phyloP scores from a whole-genome alignment of 2,888 invertebrate genomes.

The Pseudococcus jackbeardsleyi region DNA sequence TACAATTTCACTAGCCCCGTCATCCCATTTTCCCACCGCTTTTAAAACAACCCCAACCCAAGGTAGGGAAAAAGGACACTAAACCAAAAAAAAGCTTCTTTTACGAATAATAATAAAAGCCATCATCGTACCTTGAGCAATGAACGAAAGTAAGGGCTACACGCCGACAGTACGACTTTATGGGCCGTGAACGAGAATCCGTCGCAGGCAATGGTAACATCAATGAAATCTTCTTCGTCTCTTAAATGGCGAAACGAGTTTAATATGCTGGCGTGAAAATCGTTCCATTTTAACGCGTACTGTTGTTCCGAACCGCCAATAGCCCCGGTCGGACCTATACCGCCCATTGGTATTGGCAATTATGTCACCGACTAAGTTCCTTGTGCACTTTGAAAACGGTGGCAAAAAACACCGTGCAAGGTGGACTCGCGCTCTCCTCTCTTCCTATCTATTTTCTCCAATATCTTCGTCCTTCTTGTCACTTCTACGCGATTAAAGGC shows the following conservation, averaged over 20 bases:
- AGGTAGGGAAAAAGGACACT: too few relatives aligned
- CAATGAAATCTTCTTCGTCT: conserved; percentile 93
- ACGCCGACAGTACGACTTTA: conserved; percentile 91
- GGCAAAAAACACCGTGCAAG: background rate
- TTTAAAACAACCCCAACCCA: too few relatives aligned
- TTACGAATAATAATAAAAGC: background rate
- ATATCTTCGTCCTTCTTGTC: background rate
- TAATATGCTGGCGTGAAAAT: conserved; percentile 92
- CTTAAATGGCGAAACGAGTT: conserved; percentile 89
- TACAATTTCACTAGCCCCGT: too few relatives aligned
- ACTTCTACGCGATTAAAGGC: background rate
- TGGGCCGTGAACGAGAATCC: conserved; percentile 87
- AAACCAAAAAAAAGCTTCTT: too few relatives aligned
- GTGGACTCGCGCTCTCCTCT: too few relatives aligned
- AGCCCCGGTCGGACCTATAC: conserved; percentile 67
- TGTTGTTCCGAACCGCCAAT: conserved; percentile 78
- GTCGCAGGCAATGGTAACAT: conserved; percentile 93
- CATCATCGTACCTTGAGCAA: conserved; percentile 76
- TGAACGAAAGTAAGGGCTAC: conserved; percentile 92
- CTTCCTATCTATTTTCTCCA: background rate
- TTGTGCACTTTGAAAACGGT: background rate
- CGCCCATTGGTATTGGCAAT: conserved; percentile 67
- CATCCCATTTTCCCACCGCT: too few relatives aligned
- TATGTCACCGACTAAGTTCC: background rate
- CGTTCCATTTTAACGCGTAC: conserved; percentile 94